Conservation (phyloP, 2,113 vertebrate species). For the Myrmecophaga tridactyla region DNA sequence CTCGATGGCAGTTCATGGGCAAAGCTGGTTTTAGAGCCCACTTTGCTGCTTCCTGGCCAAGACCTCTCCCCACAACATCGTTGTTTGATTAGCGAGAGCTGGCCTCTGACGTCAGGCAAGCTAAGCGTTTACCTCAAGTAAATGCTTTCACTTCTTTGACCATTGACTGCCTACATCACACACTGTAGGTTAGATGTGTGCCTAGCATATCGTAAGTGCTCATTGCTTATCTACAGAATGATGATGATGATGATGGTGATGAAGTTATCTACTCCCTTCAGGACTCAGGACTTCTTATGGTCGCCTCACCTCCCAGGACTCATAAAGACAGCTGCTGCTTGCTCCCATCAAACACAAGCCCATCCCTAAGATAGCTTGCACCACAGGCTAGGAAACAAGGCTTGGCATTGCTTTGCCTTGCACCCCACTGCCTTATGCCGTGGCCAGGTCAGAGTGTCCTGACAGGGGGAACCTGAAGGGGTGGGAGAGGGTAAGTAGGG, state of each 20-base stretch:
- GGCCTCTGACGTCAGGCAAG: too few species aligned
- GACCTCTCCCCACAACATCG: rapidly evolving
- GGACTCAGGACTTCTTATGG: too few species aligned
- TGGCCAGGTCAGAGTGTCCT: background rate
- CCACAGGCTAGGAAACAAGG: background rate
- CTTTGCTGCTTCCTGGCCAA: too few species aligned
- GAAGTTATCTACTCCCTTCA: rapidly evolving
- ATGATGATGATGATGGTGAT: background rate
- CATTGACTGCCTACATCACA: rapidly evolving
- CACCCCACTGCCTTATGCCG: background rate
- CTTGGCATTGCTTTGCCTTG: rapidly evolving
- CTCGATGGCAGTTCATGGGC: rapidly evolving
- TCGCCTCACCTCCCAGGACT: background rate
- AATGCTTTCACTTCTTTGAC: background rate
- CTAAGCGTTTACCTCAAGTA: rapidly evolving
- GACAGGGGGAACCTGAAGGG: too few species aligned
- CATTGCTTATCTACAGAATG: too few species aligned
- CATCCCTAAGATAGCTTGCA: background rate
- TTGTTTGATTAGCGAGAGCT: background rate
- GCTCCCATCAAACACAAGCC: background rate
- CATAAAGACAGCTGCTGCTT: background rate
- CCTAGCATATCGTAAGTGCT: too few species aligned
- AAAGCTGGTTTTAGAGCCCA: background rate
- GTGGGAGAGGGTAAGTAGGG: too few species aligned
- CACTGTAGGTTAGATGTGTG: rapidly evolving